Evolutionary conservation across 2,888 invertebrate species (phyloP), one percentile per base, ranked within the genome.

Genomic region (Keiferia lycopersicella): DNA sequence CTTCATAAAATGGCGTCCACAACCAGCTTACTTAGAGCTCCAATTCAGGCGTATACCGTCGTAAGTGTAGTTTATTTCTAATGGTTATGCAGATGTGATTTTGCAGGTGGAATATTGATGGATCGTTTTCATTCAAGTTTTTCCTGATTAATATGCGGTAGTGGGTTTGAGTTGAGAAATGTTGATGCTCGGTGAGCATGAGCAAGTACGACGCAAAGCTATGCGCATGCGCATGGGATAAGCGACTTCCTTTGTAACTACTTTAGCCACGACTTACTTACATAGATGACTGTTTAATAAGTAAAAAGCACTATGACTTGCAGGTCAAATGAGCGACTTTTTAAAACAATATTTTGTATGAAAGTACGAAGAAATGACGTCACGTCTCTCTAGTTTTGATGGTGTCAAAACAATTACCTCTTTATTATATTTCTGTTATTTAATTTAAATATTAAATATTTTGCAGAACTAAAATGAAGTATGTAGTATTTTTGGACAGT

Each of bases 51-150:
- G 26, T 26, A 48, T 26, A 11, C 30, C 7, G n/a, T 30, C 22
- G 48, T 30, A 30, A 61, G 1, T 48, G 12, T 1, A 48, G 61
- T 26, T 61, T 10, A 61, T 48, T 48, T 30, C 20, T 48, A 26
- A 26, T 61, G 61, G 48, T 48, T 61, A 61, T 61, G 45, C 26
- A 61, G 45, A 61, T 61, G 26, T 16, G 30, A 45, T 11, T 20
- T n/a, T 48, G 20, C 48, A 45, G 26, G 39, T 62, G 16, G 62
- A 62, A 62, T 62, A 56, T 34, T 61, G 50, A 50, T 61, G 51
- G 3, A 18, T 50, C 14, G 61, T 34, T 11, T 50, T 50, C 61
- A 61, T 61, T 61, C 50, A 61, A 26, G 41, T 60, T 60, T 60
- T 60, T 60, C 22, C 60, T 48, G 22, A 60, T 60, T 60, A 60